Evolutionary conservation across 2,797 vertebrate species (phyloP), one percentile per base, ranked within the genome.

Genomic region (Benthosema pterotum): DNA sequence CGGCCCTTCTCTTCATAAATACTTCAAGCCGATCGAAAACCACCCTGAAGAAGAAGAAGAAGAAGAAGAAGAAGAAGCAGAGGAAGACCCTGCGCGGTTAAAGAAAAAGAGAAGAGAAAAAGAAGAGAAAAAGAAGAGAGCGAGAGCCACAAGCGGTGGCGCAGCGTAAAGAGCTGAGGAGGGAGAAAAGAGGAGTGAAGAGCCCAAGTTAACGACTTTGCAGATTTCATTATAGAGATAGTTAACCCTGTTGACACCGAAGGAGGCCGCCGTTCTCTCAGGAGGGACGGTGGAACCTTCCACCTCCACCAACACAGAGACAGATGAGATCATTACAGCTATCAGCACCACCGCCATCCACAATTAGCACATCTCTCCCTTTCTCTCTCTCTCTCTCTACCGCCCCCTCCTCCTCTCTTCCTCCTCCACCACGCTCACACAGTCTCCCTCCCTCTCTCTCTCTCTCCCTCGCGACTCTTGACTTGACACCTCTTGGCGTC

Each of bases 141-240:
- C 6, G 59, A 86, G 67, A 75, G n/a, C n/a, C 12, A 86, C 85
- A n/a, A n/a, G n/a, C n/a, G n/a, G n/a, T n/a, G 83, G 89, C 22
- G 22, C n/a, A 25, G 1, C 5, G 76, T 86, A 90, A 91, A 90
- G 89, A 93, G 89, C 87, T 90, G 89, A 90, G 88, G 82, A 80
- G 83, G 86, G 83, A 89, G 84, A 88, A 91, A 88, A 87, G 89
- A n/a, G n/a, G n/a, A 61, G 87, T 84, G 88, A 90, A 87, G 88
- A 91, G 87, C 80, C 60, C 79, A 87, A 88, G 89, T 89, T 90
- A 90, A 92, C 88, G 90, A 91, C 89, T 92, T 91, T 91, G 87
- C 89, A 91, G 92, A 91, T 93, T 92, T 92, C 91, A 93, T 93
- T 93, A 93, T 91, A 91, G 90, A 93, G 91, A 93, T 92, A 93